Conservation (phyloP, 1,140 invertebrate species). For the Drosophila novamexicana region DNA sequence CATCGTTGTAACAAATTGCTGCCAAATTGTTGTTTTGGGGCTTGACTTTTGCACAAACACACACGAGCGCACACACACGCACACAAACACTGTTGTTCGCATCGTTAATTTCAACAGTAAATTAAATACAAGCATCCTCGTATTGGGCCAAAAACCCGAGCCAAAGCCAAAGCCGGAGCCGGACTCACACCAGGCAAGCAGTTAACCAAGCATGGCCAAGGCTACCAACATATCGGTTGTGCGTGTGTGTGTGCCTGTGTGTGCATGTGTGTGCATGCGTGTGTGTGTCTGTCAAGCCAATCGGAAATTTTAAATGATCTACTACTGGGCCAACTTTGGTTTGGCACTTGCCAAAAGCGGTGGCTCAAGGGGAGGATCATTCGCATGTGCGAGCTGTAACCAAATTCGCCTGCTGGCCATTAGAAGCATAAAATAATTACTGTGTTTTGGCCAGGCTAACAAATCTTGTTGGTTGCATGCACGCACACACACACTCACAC, state of each 20-base stretch:
- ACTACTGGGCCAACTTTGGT: conserved; percentile 34
- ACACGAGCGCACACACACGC: conserved; percentile 13
- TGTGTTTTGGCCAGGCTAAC: conserved; percentile 51
- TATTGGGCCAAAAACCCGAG: conserved; percentile 41
- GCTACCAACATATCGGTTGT: conserved; percentile 14
- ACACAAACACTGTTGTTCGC: conserved; percentile 36
- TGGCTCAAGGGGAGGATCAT: neutral
- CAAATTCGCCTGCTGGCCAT: conserved; percentile 14
- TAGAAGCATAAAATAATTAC: conserved; percentile 73
- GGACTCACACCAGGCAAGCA: conserved; percentile 5
- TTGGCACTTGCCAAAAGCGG: conserved; percentile 23
- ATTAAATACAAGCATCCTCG: conserved; percentile 75
- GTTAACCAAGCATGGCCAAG: conserved; percentile 49
- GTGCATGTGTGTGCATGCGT: conserved; percentile 20
- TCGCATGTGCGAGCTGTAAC: neutral
- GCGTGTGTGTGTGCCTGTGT: conserved; percentile 15
- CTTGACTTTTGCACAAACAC: conserved; percentile 51
- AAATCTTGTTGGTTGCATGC: conserved; percentile 59
- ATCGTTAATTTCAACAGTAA: conserved; percentile 80
- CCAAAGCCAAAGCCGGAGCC: conserved; percentile 13
- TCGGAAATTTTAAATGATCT: conserved; percentile 77
- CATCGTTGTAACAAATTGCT: conserved; percentile 75
- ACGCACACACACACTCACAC: conserved; percentile 28
- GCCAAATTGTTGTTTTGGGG: conserved; percentile 77
- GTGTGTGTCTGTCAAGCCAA: conserved; percentile 53